Percentiles rank a stretch among this genome's conserved stretches.
These are phyloP conservation scores for Atrina japonica DNA, from an alignment of 2,888 invertebrate species.

Conservation along the genomic window DNA sequence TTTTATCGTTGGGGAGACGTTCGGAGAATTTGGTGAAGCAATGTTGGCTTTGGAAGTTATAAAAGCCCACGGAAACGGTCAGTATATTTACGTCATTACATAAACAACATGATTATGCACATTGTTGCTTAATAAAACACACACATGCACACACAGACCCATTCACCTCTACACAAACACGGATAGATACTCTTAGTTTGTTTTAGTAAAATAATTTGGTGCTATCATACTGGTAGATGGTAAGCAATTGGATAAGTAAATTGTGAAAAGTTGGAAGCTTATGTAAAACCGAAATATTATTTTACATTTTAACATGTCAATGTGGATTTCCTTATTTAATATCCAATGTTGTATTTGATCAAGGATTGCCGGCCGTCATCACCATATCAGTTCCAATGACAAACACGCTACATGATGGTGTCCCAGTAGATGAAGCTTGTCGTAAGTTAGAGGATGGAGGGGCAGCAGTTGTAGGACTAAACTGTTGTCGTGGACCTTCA, in stretches of 20 bases:
- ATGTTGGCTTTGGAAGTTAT: constrained; percentile 71
- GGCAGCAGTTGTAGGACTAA: constrained; percentile 73
- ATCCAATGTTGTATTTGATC: not conserved
- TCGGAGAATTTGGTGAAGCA: constrained; percentile 68
- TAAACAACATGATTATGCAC: too few species aligned
- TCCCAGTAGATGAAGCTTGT: constrained; percentile 59
- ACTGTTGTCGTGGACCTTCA: constrained; percentile 68
- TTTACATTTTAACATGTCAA: too few species aligned
- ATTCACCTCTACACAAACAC: not conserved
- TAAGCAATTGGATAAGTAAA: too few species aligned
- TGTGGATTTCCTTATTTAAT: too few species aligned
- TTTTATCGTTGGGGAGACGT: constrained; percentile 77
- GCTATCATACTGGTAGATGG: too few species aligned
- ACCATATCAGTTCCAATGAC: constrained; percentile 50
- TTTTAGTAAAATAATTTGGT: not conserved
- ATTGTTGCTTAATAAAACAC: too few species aligned
- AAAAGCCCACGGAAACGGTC: constrained; percentile 70
- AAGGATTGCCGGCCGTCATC: constrained; percentile 70
- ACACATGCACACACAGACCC: too few species aligned
- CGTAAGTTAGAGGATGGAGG: constrained; percentile 62
- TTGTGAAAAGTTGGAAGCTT: too few species aligned
- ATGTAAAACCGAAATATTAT: too few species aligned
- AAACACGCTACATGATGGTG: constrained; percentile 55
- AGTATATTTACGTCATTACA: not conserved
- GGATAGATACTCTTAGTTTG: not conserved